Percentiles rank a stretch among this genome's conserved stretches.
Conservation (phyloP, 2,113 vertebrate species). For the Tylochromis polylepis region DNA sequence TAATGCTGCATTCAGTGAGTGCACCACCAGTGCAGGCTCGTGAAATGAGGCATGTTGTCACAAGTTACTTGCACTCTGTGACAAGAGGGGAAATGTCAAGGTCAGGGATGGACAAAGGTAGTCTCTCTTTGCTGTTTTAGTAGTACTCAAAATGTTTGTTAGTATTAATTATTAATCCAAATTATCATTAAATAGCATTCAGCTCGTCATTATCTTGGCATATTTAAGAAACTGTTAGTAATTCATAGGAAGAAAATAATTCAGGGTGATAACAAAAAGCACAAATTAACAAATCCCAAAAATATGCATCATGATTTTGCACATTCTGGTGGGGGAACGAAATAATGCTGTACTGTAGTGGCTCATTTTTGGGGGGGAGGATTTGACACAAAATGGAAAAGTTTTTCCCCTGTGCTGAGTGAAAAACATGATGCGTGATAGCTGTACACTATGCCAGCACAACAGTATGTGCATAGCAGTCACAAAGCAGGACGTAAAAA, state of each 20-base stretch:
- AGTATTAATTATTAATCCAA: neutral
- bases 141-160: neutral
- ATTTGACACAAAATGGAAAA: slow-evolving; percentile 13
- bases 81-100: slow-evolving; percentile 47
- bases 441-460: neutral
- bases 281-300: slow-evolving; percentile 1
- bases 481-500: neutral
- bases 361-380: neutral
- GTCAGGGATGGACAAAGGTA: slow-evolving; percentile 17
- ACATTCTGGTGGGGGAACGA: neutral
- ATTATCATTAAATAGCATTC: neutral
- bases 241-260: neutral
- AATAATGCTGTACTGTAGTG: neutral
- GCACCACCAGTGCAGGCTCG: slow-evolving; percentile 28
- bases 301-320: neutral
- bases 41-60: slow-evolving; percentile 52
- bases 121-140: slow-evolving; percentile 28
- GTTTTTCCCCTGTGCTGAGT: neutral
- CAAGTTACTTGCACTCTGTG: slow-evolving; percentile 56
- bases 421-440: neutral
- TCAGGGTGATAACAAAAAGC: neutral
- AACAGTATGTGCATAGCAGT: neutral
- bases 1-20: slow-evolving; percentile 64
- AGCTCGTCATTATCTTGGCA: neutral
- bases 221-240: slow-evolving; percentile 15